These are phyloP conservation scores for Lycaon pictus DNA, from an alignment of 2,113 vertebrate species.

Conservation along the genomic window DNA sequence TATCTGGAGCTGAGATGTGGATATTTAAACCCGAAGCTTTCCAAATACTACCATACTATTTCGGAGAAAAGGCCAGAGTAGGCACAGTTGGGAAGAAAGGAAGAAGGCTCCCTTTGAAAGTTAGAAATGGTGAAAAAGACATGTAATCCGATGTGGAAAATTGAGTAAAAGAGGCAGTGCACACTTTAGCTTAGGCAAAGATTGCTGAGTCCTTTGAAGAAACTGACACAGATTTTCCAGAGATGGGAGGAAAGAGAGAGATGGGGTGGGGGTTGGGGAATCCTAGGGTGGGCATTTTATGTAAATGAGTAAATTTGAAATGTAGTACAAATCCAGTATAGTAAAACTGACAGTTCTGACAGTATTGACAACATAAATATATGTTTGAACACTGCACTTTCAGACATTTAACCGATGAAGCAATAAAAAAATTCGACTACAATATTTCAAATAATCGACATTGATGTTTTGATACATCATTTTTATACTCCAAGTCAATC, in stretches of 20 bases:
- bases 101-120: conserved; percentile 64
- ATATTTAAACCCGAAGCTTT: conserved; percentile 16
- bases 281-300: conserved; percentile 88
- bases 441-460: conserved; percentile 92
- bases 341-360: conserved; percentile 91
- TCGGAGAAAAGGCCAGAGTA: conserved; percentile 3
- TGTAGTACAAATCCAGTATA: conserved; percentile 88
- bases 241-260: conserved; percentile 81
- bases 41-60: conserved; percentile 64
- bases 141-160: conserved; percentile 78
- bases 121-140: conserved; percentile 81
- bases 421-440: conserved; percentile 91
- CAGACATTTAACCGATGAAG: conserved; percentile 91
- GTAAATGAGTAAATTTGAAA: conserved; percentile 89
- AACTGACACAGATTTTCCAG: conserved; percentile 85
- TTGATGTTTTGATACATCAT: conserved; percentile 91
- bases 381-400: conserved; percentile 90
- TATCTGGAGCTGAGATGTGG: not conserved
- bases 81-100: not conserved
- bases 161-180: conserved; percentile 73
- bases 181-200: conserved; percentile 73
- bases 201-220: conserved; percentile 84
- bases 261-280: conserved; percentile 57
- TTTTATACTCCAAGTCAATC: conserved; percentile 90
- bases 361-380: conserved; percentile 92